These are phyloP conservation scores for Poeciliopsis presidionis DNA, from an alignment of 2,797 vertebrate genomes.

Conservation along the genomic window DNA sequence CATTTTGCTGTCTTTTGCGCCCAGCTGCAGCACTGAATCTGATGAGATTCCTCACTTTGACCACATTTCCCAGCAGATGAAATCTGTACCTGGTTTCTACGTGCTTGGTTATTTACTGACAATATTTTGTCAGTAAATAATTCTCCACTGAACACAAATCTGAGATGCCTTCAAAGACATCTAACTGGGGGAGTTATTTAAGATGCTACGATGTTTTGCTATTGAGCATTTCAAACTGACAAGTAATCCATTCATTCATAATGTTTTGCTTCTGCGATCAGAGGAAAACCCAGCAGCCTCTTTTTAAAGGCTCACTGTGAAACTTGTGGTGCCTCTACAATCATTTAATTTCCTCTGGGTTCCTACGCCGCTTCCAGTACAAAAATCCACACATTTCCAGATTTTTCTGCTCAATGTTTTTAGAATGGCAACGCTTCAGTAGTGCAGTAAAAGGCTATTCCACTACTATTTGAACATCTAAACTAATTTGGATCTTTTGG, in stretches of 20 bases:
- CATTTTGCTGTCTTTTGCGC: not conserved
- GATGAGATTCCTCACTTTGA: not conserved
- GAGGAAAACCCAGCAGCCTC: not conserved
- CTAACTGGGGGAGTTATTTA: not conserved
- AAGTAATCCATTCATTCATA: constrained; percentile 8
- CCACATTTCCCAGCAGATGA: not conserved
- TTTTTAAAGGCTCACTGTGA: constrained; percentile 67
- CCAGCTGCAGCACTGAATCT: not conserved
- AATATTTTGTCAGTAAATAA: not conserved
- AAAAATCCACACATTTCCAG: not conserved
- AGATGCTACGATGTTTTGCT: not conserved
- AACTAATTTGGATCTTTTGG: not conserved
- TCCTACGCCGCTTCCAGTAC: not conserved
- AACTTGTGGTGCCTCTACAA: constrained; percentile 51
- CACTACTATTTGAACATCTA: not conserved
- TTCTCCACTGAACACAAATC: not conserved
- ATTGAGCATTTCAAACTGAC: not conserved
- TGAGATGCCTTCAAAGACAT: not conserved
- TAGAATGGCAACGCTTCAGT: not conserved
- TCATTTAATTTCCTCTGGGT: not conserved
- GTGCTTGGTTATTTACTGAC: not conserved
- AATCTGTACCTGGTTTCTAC: not conserved
- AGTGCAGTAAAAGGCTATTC: not conserved
- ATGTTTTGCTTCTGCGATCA: not conserved
- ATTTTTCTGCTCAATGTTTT: not conserved